Conservation (phyloP, 2,888 invertebrate species). For the Troides helena region DNA sequence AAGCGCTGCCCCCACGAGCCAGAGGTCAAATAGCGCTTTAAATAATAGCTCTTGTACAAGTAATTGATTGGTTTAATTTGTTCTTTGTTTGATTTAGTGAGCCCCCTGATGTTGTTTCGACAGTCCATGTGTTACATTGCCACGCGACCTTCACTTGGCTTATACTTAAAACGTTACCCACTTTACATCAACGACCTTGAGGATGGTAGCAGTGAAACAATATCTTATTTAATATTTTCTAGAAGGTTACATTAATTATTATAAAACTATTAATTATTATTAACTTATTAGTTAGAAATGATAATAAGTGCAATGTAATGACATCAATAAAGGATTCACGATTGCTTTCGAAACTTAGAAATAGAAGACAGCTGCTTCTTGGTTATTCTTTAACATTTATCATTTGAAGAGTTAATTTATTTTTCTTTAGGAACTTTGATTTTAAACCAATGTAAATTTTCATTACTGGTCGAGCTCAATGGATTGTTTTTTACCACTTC, state of each 20-base stretch:
- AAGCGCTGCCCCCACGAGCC: constrained; percentile 48
- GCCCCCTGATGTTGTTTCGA: constrained; percentile 43
- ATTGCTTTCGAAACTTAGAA: too few relatives aligned
- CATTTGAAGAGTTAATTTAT: neutral
- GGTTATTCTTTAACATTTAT: too few relatives aligned
- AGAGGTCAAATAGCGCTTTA: constrained; percentile 62
- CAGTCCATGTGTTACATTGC: constrained; percentile 44
- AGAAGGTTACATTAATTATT: too few relatives aligned
- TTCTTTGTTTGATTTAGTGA: constrained; percentile 57
- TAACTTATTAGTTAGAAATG: too few relatives aligned
- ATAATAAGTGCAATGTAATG: too few relatives aligned
- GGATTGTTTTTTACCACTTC: constrained; percentile 42
- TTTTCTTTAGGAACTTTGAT: constrained; percentile 52
- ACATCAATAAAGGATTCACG: too few relatives aligned
- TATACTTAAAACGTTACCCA: constrained; percentile 21
- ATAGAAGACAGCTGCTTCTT: too few relatives aligned
- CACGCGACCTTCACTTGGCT: constrained; percentile 41
- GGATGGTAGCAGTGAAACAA: neutral
- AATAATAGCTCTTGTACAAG: constrained; percentile 57
- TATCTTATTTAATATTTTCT: neutral
- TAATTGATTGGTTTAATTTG: constrained; percentile 62
- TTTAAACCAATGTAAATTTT: constrained; percentile 59
- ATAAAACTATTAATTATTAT: too few relatives aligned
- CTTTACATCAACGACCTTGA: constrained; percentile 10
- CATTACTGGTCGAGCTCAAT: constrained; percentile 36